Base-by-base conservation (phyloP, 2,113 vertebrate genomes). In the Apodemus speciosus region DNA sequence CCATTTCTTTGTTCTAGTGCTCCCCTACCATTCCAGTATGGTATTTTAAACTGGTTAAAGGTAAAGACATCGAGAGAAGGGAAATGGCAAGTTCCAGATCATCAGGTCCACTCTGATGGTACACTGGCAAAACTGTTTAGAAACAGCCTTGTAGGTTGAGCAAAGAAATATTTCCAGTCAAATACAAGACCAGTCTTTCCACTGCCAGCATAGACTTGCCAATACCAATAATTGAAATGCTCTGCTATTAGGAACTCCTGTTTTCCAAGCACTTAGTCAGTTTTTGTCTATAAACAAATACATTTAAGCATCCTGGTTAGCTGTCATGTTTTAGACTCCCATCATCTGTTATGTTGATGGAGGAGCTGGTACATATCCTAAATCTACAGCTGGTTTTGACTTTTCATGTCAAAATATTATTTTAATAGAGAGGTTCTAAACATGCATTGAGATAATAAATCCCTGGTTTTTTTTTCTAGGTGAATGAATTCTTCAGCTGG, bases 1-100 rank as follows among this genome's bases (percentile, higher is more conserved):
- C n/a, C n/a, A n/a, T n/a, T n/a, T n/a, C n/a, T n/a, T n/a, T n/a
- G n/a, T n/a, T n/a, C n/a, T n/a, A n/a, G n/a, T n/a, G n/a, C n/a
- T n/a, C n/a, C n/a, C n/a, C n/a, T n/a, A n/a, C n/a, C n/a, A n/a
- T n/a, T n/a, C n/a, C 2, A 94, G 35, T 84, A 81, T 77, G 68
- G 66, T 88, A 87, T 97, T 77, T 94, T 90, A 91, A 97, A 90
- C 53, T 90, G 10, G 4, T 16, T 86, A 76, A 71, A 62, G 68
- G 71, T 92, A 87, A 88, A 96, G 23, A 15, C 27, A 53, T 81
- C 56, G 83, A 94, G 86, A 89, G 1, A 86, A 1, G 94, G 79
- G 84, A 97, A 96, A n/a, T 7, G 88, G 32, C 60, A 69, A 14
- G 9, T 60, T 85, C 79, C 11, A 90, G 10, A 88, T 79, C 27